Evolutionary conservation across 1,140 invertebrate species (phyloP), one percentile per base, ranked within the genome.

Genomic region (Penaeus vannamei): DNA sequence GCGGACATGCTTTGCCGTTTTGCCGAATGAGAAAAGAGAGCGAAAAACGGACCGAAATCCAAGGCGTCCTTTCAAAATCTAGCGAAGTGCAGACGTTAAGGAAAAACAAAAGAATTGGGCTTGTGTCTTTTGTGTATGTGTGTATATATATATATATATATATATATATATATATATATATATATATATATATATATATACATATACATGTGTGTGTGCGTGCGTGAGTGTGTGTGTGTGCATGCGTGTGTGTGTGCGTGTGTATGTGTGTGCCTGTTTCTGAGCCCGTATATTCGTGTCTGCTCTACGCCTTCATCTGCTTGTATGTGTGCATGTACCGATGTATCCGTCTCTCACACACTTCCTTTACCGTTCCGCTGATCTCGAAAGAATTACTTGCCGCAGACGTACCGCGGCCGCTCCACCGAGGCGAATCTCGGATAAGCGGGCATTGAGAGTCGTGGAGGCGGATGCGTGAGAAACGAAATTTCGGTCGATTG

Each of bases 51-150:
- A 23, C 4, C 64, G 26, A 66, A 66, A 23, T 23, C 64, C 64
- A 26, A 66, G 4, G 64, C 12, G 26, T 66, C 4, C 17, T n/a
- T 19, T 17, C 17, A 64, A 64, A 64, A 64, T 64, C 62, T 64
- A n/a, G n/a, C 62, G n/a, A 64, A 17, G 17, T 17, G 62, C 17
- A 64, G n/a, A 64, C 17, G n/a, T 64, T 19, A 19, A 64, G 17
- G 62, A 64, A 64, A 64, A n/a, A 19, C 62, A 64, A 64, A 64
- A 64, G 62, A 64, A n/a, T 19, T 64, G 62, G n/a, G 62, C 62
- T 64, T 64, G n/a, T n/a, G 62, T 64, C n/a, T 64, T 64, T n/a
- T 64, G 62, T 64, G 62, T 64, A n/a, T 64, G n/a, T 19, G 62
- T n/a, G 62, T 64, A n/a, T 64, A n/a, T 19, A 64, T 64, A n/a